Conservation (phyloP, 2,113 vertebrate genomes). For the Tragelaphus imberbis region DNA sequence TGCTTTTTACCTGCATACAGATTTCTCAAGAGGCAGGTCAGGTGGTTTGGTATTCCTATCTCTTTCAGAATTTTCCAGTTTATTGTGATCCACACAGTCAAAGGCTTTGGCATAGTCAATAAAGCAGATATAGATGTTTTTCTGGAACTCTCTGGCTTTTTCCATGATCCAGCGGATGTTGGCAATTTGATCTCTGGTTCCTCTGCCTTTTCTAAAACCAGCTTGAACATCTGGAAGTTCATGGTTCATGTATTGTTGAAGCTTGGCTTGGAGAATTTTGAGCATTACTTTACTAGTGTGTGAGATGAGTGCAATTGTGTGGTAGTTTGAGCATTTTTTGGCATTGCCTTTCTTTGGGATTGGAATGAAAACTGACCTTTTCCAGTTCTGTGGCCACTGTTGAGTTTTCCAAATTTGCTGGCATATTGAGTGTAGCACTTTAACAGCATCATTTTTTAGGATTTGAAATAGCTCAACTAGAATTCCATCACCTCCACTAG, state of each 20-base stretch:
- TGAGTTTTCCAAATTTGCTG: fast-evolving
- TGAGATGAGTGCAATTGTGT: background rate
- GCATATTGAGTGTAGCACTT: background rate
- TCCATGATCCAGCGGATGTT: fast-evolving
- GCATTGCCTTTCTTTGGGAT: background rate
- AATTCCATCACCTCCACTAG: background rate
- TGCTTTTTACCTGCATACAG: background rate
- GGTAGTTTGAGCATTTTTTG: background rate
- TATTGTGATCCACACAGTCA: background rate
- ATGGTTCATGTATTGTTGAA: background rate
- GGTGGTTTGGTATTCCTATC: background rate
- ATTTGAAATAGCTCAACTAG: background rate
- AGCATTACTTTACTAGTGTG: background rate
- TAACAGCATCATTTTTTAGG: background rate
- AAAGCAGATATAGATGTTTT: background rate
- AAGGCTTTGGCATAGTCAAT: background rate
- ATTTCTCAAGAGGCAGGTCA: background rate
- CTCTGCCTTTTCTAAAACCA: background rate
- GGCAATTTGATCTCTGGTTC: background rate
- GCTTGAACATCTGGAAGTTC: background rate
- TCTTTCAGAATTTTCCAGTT: background rate
- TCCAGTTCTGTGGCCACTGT: background rate
- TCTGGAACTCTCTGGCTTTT: background rate
- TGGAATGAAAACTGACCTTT: background rate
- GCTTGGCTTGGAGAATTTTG: background rate